Conservation (phyloP, 2,113 vertebrate genomes). For the Thamnaconus septentrionalis region DNA sequence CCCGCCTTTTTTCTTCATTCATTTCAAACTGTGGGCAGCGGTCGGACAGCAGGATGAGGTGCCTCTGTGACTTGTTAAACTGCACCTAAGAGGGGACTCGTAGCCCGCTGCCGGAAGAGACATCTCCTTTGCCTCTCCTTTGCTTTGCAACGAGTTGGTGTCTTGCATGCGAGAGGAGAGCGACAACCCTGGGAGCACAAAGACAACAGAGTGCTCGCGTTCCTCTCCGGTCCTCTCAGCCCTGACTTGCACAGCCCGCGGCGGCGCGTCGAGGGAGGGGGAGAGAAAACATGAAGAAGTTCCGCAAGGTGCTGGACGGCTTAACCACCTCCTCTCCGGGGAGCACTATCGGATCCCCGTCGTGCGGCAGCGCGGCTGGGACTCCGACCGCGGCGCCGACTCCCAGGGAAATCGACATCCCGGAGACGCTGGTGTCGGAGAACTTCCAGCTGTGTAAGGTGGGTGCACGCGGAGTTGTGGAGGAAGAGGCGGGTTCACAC, state of each 20-base stretch:
- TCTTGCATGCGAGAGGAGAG: constrained; percentile 36
- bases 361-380: constrained; percentile 83
- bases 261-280: not conserved
- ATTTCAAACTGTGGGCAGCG: constrained; percentile 20
- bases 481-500: no score
- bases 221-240: not conserved
- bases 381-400: constrained; percentile 78
- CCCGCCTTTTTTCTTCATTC: not conserved
- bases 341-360: constrained; percentile 76
- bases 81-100: constrained; percentile 54
- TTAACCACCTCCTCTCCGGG: constrained; percentile 91
- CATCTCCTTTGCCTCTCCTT: constrained; percentile 24
- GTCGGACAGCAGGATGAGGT: constrained; percentile 60
- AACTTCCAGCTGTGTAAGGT: constrained; percentile 98
- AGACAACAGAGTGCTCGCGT: constrained; percentile 4
- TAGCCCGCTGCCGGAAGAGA: constrained; percentile 35
- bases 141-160: constrained; percentile 18
- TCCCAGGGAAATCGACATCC: constrained; percentile 86
- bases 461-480: constrained; percentile 45
- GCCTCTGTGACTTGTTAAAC: constrained; percentile 67
- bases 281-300: constrained; percentile 91
- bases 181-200: constrained; percentile 21
- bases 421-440: constrained; percentile 91
- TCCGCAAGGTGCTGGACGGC: constrained; percentile 97
- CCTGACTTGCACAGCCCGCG: not conserved